phyloP scores from a whole-genome alignment of 2,797 vertebrate species.

The Alfaro cultratus region DNA sequence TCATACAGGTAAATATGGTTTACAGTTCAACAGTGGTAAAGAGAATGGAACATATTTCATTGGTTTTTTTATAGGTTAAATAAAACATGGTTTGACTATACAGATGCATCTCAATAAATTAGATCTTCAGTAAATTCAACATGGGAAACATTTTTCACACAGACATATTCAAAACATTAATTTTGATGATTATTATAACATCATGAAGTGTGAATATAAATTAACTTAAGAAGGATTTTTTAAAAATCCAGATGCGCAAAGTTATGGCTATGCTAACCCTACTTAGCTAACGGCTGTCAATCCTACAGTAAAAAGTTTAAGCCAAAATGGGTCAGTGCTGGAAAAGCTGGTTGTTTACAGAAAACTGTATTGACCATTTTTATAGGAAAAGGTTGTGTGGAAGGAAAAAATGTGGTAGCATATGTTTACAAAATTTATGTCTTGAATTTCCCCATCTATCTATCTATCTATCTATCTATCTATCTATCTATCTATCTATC shows the following conservation, averaged over 20 bases:
- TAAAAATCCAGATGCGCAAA: neutral
- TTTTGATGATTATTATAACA: neutral
- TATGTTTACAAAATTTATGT: neutral
- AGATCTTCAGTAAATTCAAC: neutral
- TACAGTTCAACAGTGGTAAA: neutral
- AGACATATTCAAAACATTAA: neutral
- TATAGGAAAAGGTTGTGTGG: neutral
- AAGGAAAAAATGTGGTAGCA: neutral
- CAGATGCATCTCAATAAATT: neutral
- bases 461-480: too few species aligned
- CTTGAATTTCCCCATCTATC: too few species aligned
- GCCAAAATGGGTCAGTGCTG: neutral
- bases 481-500: too few species aligned
- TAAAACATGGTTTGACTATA: neutral
- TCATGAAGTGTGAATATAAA: neutral
- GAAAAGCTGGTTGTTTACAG: neutral
- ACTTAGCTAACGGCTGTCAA: neutral
- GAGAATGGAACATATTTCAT: neutral
- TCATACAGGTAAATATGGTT: neutral
- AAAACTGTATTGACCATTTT: neutral
- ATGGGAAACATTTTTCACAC: neutral
- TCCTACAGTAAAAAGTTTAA: neutral
- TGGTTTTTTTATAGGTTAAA: neutral
- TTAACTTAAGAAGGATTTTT: neutral
- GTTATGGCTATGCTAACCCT: neutral